Conservation (phyloP, 1,140 invertebrate genomes). For the Hypsibius dujardini region DNA sequence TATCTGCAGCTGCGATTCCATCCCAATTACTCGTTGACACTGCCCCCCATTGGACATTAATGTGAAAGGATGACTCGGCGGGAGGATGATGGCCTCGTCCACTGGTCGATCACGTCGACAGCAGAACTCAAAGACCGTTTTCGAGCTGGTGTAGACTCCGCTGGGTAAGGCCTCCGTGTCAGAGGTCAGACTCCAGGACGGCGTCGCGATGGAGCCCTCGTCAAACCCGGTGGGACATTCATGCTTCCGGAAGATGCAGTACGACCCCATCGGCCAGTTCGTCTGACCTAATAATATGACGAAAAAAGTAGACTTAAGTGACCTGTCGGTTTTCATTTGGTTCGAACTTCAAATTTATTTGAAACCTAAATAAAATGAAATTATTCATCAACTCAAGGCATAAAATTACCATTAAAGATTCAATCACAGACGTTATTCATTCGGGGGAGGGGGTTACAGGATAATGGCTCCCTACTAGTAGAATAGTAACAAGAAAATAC, state of each 20-base stretch:
- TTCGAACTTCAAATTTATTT: too few relatives aligned
- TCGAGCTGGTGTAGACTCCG: not conserved
- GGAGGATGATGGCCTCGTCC: slow-evolving; percentile 7
- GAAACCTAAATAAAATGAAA: too few relatives aligned
- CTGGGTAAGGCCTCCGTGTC: not conserved
- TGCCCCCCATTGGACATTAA: not conserved
- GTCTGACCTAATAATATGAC: not conserved
- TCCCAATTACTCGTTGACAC: not conserved
- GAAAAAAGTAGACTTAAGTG: too few relatives aligned
- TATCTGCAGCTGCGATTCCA: not conserved
- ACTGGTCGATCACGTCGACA: not conserved
- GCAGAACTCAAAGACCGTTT: not conserved
- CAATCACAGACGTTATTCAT: too few relatives aligned
- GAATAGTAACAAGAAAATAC: too few relatives aligned
- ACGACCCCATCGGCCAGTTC: not conserved
- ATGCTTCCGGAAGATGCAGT: slow-evolving; percentile 7
- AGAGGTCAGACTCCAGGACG: not conserved
- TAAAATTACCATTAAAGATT: too few relatives aligned
- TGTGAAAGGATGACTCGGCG: not conserved
- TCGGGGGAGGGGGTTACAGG: too few relatives aligned
- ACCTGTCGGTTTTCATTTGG: too few relatives aligned
- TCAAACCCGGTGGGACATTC: not conserved
- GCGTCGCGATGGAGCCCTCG: not conserved
- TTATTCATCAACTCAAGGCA: too few relatives aligned
- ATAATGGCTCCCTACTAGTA: too few relatives aligned